These are phyloP conservation scores for Drosophila anceps DNA, from an alignment of 2,888 invertebrate genomes.

Conservation along the genomic window DNA sequence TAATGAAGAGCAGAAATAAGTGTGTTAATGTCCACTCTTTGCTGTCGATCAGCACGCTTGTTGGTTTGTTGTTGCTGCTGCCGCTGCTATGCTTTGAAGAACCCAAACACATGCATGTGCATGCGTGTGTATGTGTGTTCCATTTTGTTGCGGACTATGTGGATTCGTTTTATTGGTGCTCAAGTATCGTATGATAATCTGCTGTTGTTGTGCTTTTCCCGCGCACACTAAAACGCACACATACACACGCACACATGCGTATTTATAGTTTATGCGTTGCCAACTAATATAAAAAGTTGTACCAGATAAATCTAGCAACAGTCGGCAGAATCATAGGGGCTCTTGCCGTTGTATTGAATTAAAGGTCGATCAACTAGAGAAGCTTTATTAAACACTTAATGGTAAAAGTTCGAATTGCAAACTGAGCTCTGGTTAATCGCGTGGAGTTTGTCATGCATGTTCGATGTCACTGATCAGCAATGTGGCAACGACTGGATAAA, in stretches of 20 bases:
- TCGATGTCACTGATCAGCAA: neutral
- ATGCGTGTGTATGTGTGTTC: conserved; percentile 21
- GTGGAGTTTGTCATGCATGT: neutral
- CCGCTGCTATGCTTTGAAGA: conserved; percentile 31
- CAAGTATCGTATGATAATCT: conserved; percentile 78
- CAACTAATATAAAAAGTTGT: conserved; percentile 40
- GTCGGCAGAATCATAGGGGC: neutral
- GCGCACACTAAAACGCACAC: conserved; percentile 37
- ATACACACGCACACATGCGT: conserved; percentile 13
- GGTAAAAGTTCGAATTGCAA: neutral
- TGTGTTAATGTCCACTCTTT: conserved; percentile 43
- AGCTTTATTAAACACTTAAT: neutral
- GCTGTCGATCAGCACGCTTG: conserved; percentile 40
- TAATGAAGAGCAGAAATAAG: conserved; percentile 22
- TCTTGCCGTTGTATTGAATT: neutral
- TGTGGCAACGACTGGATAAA: conserved; percentile 5
- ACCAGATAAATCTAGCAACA: conserved; percentile 26
- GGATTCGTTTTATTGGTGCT: conserved; percentile 82
- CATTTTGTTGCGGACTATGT: conserved; percentile 63
- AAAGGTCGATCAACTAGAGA: conserved; percentile 4
- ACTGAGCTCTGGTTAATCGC: neutral
- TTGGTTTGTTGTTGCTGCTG: conserved; percentile 15
- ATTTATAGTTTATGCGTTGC: conserved; percentile 47
- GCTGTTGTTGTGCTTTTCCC: conserved; percentile 71
- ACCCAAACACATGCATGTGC: conserved; percentile 2